Conservation (phyloP, 2,797 vertebrate genomes). For the Crocodylus rhombifer region DNA sequence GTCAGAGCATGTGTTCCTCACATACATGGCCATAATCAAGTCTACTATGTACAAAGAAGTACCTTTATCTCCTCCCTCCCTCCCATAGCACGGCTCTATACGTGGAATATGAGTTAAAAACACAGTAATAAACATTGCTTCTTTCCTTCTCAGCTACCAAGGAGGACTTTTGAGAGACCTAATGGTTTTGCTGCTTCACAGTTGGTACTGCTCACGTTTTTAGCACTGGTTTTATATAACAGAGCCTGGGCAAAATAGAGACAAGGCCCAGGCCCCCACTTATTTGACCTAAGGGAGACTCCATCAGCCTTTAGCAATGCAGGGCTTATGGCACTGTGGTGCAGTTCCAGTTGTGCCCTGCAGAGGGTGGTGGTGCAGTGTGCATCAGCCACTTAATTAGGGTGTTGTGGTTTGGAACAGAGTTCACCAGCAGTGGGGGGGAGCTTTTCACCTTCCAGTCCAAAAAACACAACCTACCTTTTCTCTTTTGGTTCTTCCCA, state of each 20-base stretch:
- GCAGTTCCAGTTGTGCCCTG: background rate
- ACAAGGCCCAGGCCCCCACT: accelerated
- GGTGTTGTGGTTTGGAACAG: accelerated
- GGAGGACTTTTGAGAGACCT: background rate
- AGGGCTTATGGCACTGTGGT: background rate
- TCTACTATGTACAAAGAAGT: background rate
- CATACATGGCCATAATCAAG: slow-evolving; percentile 10
- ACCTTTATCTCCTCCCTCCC: background rate
- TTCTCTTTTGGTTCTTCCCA: accelerated
- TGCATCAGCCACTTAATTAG: background rate
- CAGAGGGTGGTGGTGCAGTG: accelerated
- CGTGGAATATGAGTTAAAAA: background rate
- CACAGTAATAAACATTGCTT: background rate
- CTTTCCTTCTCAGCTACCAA: background rate
- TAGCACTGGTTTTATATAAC: background rate
- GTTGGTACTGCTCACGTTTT: background rate
- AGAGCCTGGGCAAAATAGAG: background rate
- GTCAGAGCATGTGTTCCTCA: slow-evolving; percentile 33
- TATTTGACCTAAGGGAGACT: accelerated
- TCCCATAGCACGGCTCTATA: background rate
- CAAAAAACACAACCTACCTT: background rate
- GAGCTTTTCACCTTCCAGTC: background rate
- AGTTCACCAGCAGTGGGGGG: accelerated
- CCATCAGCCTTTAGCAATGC: background rate
- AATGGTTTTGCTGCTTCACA: too few species aligned